Evolutionary conservation across 1,140 invertebrate species (phyloP).

Genomic region (Battus philenor): DNA sequence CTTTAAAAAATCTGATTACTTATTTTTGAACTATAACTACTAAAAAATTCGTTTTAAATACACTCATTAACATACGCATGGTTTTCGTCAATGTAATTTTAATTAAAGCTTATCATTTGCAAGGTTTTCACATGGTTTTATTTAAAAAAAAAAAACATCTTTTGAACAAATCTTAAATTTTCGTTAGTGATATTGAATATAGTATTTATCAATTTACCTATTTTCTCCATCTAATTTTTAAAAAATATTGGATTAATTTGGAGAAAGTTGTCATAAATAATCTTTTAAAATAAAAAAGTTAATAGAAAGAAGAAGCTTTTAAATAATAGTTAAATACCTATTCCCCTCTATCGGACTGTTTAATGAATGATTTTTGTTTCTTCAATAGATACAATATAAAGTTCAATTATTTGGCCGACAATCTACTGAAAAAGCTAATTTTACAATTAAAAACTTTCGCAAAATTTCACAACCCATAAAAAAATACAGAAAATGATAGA

Average conservation of each 20-base stretch:
- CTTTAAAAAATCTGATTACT: background rate
- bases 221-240: background rate
- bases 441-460: background rate
- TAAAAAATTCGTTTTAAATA: too few species aligned
- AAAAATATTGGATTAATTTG: too few species aligned
- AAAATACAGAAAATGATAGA: background rate
- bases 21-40: background rate
- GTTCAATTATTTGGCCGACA: background rate
- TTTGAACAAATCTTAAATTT: background rate
- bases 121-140: background rate
- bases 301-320: background rate
- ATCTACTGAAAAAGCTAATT: background rate
- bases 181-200: background rate
- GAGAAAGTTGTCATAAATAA: too few species aligned
- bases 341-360: background rate
- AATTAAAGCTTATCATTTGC: background rate
- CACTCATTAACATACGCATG: too few species aligned
- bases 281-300: background rate
- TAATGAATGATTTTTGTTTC: background rate
- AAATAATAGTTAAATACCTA: background rate
- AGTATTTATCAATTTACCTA: background rate
- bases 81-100: too few species aligned
- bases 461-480: background rate
- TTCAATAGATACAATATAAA: background rate
- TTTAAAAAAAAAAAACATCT: background rate